Evolutionary conservation across 2,113 vertebrate genomes (phyloP).

Genomic region (Chaetodon trifascialis): DNA sequence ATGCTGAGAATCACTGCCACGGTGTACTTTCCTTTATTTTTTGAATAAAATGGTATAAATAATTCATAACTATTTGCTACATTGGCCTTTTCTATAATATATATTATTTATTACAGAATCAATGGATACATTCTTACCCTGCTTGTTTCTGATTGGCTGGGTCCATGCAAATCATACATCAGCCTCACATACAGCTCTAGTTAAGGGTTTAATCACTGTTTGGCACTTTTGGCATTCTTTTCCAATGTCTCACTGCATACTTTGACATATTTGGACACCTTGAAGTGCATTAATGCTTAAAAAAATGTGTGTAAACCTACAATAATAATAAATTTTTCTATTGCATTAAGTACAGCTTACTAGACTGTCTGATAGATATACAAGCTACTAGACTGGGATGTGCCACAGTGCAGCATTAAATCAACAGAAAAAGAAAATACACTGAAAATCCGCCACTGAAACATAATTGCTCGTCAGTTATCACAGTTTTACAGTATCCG

Average conservation of each 20-base stretch:
- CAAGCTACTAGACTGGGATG: too few species aligned
- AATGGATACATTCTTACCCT: background rate
- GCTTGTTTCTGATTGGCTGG: background rate
- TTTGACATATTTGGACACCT: background rate
- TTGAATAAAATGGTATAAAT: slow-evolving; percentile 12
- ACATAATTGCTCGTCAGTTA: too few species aligned
- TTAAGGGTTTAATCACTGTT: background rate
- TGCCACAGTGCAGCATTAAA: too few species aligned
- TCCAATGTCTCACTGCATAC: too few species aligned
- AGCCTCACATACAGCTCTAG: background rate
- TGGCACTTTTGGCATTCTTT: background rate
- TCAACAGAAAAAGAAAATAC: background rate
- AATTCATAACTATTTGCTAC: background rate
- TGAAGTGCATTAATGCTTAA: background rate
- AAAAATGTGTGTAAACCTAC: background rate
- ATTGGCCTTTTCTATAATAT: background rate
- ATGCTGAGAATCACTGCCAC: background rate
- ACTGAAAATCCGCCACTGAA: background rate
- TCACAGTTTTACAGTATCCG: background rate
- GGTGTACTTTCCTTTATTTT: background rate
- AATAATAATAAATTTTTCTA: background rate
- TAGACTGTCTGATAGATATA: background rate
- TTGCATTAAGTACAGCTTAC: background rate
- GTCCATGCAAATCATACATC: background rate
- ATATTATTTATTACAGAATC: background rate